Evolutionary conservation across 35 echinoderm and acorn worm genomes (phyloP), one percentile per base, ranked within the genome.

Genomic region (Patiria miniata): DNA sequence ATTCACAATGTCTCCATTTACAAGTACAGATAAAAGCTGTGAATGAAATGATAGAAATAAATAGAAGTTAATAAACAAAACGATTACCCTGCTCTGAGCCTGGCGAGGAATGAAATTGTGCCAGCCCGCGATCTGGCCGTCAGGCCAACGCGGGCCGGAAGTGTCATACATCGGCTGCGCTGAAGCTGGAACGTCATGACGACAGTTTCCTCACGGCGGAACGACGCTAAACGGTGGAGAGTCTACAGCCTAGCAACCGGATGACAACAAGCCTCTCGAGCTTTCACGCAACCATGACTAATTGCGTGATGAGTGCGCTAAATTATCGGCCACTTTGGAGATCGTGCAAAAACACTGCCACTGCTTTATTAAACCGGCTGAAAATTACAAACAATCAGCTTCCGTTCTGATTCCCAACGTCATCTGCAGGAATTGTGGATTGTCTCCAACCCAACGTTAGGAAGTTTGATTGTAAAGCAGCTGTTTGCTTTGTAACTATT

Each of bases 111-210:
- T 26, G 65, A 73, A 26, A 73, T 9, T 1, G 65, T 73, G 2
- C 26, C 19, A 30, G 26, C 34, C 23, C 0, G 19, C 23, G 8
- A 14, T 34, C 65, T 73, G 30, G 29, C 9, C 6, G 26, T 73
- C 7, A 23, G 26, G 65, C 34, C 65, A 1, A 30, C 29, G 8
- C 26, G 65, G 34, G 8, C 34, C 23, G 65, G 65, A 7, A 73
- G 65, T 32, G 65, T 73, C 65, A 73, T 73, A 34, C 65, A 26
- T 73, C 65, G 65, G 34, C 65, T 73, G 14, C 65, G 65, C 26
- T 73, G 65, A 73, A 73, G 65, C 34, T 73, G 65, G 29, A 73
- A 73, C 65, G 65, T 73, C 65, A 73, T 73, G 65, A 34, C 34
- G 65, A 73, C 65, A 73, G 42, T 12, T 47, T 47, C 65, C 65